Evolutionary conservation across 1,140 invertebrate species (phyloP).

Genomic region (Zaprionus capensis): DNA sequence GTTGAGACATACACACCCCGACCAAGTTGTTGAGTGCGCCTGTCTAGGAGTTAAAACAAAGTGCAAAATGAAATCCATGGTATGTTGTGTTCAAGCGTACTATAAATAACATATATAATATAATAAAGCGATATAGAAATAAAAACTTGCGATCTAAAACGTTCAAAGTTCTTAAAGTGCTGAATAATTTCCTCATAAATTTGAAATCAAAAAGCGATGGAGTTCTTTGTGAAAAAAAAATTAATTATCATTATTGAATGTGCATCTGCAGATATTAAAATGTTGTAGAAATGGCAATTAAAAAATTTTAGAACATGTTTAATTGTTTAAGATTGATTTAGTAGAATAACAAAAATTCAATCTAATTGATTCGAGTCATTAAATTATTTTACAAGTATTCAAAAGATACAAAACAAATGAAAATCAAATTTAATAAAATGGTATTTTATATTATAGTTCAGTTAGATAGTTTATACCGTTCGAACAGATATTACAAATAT

Average conservation of each 20-base stretch:
- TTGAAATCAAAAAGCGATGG: conserved; percentile 8
- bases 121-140: conserved; percentile 1
- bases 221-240: conserved; percentile 22
- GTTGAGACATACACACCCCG: conserved; percentile 76
- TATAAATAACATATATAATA: conserved; percentile 35
- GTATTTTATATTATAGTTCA: too few species aligned
- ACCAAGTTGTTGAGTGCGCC: conserved; percentile 43
- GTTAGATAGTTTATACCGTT: too few species aligned
- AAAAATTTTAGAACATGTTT: too few species aligned
- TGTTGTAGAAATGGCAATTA: neutral
- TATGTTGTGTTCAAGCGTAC: conserved; percentile 71
- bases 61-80: conserved; percentile 83
- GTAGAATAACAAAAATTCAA: too few species aligned
- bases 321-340: too few species aligned
- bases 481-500: too few species aligned
- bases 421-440: too few species aligned
- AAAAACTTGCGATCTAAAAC: conserved; percentile 11
- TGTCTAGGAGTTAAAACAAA: conserved; percentile 57
- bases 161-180: conserved; percentile 30
- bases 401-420: too few species aligned
- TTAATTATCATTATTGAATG: neutral
- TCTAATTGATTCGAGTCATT: too few species aligned
- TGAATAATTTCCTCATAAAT: conserved; percentile 15
- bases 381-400: too few species aligned
- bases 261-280: neutral